Conservation (phyloP, 2,797 vertebrate genomes). For the Melanotaenia boesemani region DNA sequence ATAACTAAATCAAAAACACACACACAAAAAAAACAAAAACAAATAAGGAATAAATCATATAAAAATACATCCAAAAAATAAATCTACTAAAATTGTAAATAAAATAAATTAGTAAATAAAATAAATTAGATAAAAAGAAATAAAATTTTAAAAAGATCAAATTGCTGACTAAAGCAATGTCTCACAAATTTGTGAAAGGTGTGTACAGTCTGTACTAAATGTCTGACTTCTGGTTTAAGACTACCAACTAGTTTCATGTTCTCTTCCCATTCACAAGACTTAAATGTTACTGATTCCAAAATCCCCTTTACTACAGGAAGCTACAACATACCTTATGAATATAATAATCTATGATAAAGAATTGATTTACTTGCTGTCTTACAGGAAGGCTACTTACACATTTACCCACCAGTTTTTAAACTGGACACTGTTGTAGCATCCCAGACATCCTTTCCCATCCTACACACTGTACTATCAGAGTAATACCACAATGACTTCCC, state of each 20-base stretch:
- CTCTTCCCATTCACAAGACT: background rate
- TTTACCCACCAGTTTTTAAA: no score
- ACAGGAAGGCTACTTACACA: background rate
- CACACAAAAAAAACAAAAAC: no score
- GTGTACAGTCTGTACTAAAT: background rate
- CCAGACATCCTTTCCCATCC: no score
- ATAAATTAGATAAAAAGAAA: no score
- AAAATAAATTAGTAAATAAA: background rate
- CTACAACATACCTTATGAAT: background rate
- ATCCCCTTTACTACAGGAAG: background rate
- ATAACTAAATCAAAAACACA: no score
- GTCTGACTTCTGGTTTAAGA: no score
- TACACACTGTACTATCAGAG: background rate
- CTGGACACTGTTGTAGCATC: no score
- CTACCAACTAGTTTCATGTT: no score
- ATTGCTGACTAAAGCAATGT: background rate
- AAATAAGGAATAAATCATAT: no score
- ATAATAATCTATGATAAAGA: background rate
- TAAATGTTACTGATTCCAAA: background rate
- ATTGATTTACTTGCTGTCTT: background rate
- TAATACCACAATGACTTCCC: no score
- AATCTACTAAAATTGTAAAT: background rate
- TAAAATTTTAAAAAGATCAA: no score
- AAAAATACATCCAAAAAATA: no score
- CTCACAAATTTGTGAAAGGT: background rate